Evolutionary conservation across 2,888 invertebrate species (phyloP), one percentile per base, ranked within the genome.

Genomic region (Ptilodon capucinus): DNA sequence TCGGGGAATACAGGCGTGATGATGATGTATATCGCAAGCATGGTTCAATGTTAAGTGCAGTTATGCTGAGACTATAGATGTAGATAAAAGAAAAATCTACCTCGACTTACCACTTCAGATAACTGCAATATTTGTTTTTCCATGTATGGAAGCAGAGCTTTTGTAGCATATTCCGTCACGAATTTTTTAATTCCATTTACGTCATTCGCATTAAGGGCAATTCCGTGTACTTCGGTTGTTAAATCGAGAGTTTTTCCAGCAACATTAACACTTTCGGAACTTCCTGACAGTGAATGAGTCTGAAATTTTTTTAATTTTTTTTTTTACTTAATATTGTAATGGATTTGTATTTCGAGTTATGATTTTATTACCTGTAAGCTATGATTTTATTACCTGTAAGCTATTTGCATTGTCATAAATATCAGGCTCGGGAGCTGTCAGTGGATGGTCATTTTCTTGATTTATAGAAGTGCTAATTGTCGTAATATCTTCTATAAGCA

Each of bases 111-210:
- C 61, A 94, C 92, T 78, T 97, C 97, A 72, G 94, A 95, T 34
- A 98, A 83, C 49, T 94, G 92, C 45, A 93, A 93, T 69, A 99
- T 95, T 83, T 97, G 95, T 74, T 95, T 95, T 80, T 99, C 99
- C 32, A 98, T 94, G 81, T 97, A 97, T 0, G 99, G 99, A 54
- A 99, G 90, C 49, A 99, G 88, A 17, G 97, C 96, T 71, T 96
- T 94, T 11, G 95, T 92, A 50, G 95, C 94, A 88, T 98, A 98
- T 74, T 98, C 98, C 69, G 95, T 95, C 35, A 98, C 92, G 74
- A 98, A 95, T 60, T 94, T 93, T 67, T 96, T 94, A 35, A 99
- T 92, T 68, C 95, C 94, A 69, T 98, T 97, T 42, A 97, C 92
- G 86, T 99, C 99, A 72, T 94, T 94, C 0, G 94, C 86, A 38